Conservation (phyloP, 2,113 vertebrate species). For the Mobula birostris region DNA sequence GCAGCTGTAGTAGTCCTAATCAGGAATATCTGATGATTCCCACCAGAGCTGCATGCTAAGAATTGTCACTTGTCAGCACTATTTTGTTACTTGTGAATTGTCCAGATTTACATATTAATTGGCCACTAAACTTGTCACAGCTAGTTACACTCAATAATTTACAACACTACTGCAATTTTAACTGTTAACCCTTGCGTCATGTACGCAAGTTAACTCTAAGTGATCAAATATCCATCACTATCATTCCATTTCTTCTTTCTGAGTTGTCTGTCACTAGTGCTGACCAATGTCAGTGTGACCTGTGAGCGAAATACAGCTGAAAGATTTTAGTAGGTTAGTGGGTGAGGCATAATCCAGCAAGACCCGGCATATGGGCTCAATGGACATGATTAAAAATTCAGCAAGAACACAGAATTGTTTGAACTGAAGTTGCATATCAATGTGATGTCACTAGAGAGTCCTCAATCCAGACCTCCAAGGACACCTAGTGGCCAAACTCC, state of each 20-base stretch:
- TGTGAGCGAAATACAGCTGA: no score
- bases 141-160: not conserved
- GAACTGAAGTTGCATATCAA: not conserved
- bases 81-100: not conserved
- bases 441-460: not conserved
- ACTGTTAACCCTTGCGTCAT: no score
- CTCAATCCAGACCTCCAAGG: not conserved
- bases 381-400: not conserved
- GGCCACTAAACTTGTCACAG: not conserved
- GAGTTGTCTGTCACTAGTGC: no score
- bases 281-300: no score
- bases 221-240: no score
- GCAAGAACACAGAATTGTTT: not conserved
- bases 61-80: no score
- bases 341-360: not conserved
- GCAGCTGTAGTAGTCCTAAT: no score
- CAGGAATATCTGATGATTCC: no score
- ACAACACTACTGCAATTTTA: not conserved
- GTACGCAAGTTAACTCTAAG: no score
- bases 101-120: not conserved
- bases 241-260: no score
- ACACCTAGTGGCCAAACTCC: not conserved
- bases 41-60: no score
- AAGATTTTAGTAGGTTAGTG: no score
- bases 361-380: not conserved